Conservation (phyloP, 2,113 vertebrate species). For the Onychostoma macrolepis region DNA sequence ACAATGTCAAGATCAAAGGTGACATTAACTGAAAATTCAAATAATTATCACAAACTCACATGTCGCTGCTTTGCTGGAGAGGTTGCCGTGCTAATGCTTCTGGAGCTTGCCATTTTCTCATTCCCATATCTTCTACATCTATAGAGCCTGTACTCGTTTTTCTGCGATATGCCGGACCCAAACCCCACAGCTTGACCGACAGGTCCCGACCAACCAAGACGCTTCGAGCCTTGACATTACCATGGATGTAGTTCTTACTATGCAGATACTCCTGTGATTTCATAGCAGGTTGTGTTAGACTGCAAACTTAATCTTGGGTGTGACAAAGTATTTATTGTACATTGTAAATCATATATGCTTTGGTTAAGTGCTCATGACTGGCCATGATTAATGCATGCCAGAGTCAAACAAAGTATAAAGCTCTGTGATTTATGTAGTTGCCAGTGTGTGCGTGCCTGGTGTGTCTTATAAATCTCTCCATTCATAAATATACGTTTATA, state of each 20-base stretch:
- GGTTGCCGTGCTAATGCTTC: slow-evolving; percentile 78
- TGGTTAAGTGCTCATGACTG: neutral
- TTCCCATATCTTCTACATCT: slow-evolving; percentile 54
- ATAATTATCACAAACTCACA: slow-evolving; percentile 74
- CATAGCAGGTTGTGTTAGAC: neutral
- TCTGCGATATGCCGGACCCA: slow-evolving; percentile 79
- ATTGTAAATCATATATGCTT: neutral
- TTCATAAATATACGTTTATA: neutral
- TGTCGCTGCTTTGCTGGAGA: slow-evolving; percentile 77
- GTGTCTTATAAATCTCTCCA: neutral
- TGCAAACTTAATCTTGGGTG: neutral
- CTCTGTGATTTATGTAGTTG: neutral
- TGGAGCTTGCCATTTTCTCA: slow-evolving; percentile 92
- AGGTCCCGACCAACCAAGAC: slow-evolving; percentile 83
- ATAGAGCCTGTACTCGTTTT: slow-evolving; percentile 30
- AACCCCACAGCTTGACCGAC: slow-evolving; percentile 86
- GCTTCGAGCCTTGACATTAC: slow-evolving; percentile 86
- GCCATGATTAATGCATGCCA: neutral
- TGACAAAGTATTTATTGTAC: neutral
- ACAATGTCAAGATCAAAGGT: neutral
- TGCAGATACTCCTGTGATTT: slow-evolving; percentile 83
- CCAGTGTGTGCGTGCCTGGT: neutral
- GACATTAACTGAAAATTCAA: neutral
- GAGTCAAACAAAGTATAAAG: neutral
- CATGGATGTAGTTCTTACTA: slow-evolving; percentile 80